These are phyloP conservation scores for Ormia ochracea DNA, from an alignment of 2,888 invertebrate species.

Conservation along the genomic window DNA sequence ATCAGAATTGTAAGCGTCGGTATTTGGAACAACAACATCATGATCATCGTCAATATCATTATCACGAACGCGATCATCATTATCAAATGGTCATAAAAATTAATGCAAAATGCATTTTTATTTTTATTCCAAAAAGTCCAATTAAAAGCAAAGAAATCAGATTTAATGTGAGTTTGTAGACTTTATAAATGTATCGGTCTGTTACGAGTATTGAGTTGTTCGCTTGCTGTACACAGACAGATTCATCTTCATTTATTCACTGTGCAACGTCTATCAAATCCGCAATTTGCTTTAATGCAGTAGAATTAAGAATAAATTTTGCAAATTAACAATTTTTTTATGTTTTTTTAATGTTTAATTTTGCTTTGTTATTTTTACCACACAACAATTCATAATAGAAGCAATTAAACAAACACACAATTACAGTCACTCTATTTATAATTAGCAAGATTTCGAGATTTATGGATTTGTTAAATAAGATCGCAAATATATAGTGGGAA, in stretches of 20 bases:
- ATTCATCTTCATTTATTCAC: slow-evolving; percentile 33
- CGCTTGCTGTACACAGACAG: neutral
- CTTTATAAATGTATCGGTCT: neutral
- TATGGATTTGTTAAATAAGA: slow-evolving; percentile 5
- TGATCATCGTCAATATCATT: neutral
- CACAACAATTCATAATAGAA: neutral
- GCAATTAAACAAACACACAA: slow-evolving; percentile 6
- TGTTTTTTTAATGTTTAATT: neutral
- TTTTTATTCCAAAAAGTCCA: slow-evolving; percentile 5
- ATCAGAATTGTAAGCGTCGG: slow-evolving; percentile 12
- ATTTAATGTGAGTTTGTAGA: slow-evolving; percentile 13
- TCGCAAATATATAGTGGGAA: neutral
- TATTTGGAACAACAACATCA: neutral
- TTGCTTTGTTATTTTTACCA: neutral
- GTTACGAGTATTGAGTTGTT: neutral
- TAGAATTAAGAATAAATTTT: slow-evolving; percentile 49
- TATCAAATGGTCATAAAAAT: slow-evolving; percentile 21
- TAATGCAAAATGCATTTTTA: slow-evolving; percentile 24
- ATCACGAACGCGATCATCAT: too few species aligned
- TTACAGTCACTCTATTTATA: neutral
- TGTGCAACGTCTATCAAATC: slow-evolving; percentile 32
- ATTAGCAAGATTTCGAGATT: neutral
- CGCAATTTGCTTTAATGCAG: slow-evolving; percentile 20
- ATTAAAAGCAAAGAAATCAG: slow-evolving; percentile 10
- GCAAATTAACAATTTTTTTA: slow-evolving; percentile 42